Evolutionary conservation across 2,113 vertebrate genomes (phyloP).

Genomic region (Enhydra lutris): DNA sequence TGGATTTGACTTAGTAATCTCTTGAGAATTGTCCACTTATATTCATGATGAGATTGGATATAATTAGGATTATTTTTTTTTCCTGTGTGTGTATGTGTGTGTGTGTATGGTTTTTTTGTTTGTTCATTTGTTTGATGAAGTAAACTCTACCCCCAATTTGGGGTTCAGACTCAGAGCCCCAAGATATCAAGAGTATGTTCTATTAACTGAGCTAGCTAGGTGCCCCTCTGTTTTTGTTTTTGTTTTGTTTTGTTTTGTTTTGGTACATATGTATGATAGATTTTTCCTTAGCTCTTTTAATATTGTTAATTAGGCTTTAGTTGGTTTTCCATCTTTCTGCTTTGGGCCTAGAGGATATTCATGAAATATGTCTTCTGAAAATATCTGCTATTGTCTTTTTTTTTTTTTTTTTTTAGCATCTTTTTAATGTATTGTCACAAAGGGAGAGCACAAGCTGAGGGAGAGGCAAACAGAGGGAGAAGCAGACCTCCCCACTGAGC

Average conservation of each 20-base stretch:
- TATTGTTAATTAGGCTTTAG: neutral
- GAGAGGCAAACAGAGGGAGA: too few species aligned
- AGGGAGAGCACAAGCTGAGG: too few species aligned
- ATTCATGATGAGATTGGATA: neutral
- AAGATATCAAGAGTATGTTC: neutral
- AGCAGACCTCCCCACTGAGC: too few species aligned
- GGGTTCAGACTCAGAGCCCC: neutral
- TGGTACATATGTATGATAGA: neutral
- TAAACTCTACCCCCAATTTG: neutral
- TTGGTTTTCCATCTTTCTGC: neutral
- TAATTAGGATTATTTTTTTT: neutral
- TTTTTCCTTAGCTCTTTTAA: neutral
- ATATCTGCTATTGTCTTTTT: neutral
- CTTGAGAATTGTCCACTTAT: neutral
- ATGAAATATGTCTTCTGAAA: slow-evolving; percentile 23
- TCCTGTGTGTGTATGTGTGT: neutral
- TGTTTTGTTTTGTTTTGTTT: neutral
- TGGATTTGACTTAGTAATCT: neutral
- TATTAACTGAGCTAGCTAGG: neutral
- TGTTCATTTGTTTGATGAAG: too few species aligned
- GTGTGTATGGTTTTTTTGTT: too few species aligned
- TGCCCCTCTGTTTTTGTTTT: neutral
- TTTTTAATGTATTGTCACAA: too few species aligned
- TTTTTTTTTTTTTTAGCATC: too few species aligned
- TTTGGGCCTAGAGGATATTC: neutral